phyloP scores from a whole-genome alignment of 2,797 vertebrate genomes.

The Brachyalestes nurse region DNA sequence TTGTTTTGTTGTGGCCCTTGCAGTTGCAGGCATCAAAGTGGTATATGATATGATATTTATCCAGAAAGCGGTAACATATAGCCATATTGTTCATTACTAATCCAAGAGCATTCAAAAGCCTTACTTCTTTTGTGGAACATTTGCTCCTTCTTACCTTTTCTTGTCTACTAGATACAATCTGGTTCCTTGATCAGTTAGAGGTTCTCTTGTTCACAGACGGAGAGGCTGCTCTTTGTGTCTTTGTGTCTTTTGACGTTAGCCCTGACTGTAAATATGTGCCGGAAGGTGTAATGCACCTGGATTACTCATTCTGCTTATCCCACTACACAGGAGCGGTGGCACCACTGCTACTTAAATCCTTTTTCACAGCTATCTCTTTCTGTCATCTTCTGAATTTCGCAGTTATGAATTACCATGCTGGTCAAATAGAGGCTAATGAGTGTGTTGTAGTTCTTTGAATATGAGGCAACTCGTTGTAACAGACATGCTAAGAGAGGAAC shows the following conservation, averaged over 20 bases:
- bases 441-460: background rate
- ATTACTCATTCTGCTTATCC: background rate
- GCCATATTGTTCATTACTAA: background rate
- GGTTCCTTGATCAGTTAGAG: background rate
- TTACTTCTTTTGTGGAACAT: background rate
- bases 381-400: background rate
- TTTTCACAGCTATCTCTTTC: background rate
- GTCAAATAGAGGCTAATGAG: background rate
- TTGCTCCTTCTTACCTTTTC: background rate
- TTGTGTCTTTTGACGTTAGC: no score
- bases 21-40: background rate
- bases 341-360: background rate
- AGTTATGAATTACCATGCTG: background rate
- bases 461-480: background rate
- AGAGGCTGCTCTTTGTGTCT: background rate
- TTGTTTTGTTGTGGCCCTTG: background rate
- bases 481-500: background rate
- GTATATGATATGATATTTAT: background rate
- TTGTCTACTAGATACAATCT: background rate
- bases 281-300: background rate
- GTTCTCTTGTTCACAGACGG: background rate
- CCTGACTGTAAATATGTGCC: background rate
- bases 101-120: background rate
- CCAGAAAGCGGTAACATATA: background rate
- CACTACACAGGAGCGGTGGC: background rate